Evolutionary conservation across 2,113 vertebrate species (phyloP).

Genomic region (Seriola aureovittata): DNA sequence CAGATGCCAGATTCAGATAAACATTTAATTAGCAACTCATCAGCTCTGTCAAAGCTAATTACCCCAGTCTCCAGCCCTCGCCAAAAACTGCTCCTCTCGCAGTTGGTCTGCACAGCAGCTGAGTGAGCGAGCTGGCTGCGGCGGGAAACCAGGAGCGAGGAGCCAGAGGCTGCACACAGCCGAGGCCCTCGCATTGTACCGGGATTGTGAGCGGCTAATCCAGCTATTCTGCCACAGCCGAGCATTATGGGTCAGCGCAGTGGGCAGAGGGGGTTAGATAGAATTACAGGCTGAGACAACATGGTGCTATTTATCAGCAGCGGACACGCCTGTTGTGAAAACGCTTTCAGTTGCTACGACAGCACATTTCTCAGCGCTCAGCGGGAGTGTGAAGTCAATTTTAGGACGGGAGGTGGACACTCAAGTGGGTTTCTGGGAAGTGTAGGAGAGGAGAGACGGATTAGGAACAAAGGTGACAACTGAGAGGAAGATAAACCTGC

Average conservation of each 20-base stretch:
- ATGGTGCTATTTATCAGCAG: conserved; percentile 50
- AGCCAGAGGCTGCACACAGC: conserved; percentile 23
- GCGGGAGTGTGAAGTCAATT: conserved; percentile 35
- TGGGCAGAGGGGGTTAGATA: conserved; percentile 21
- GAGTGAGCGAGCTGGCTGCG: conserved; percentile 42
- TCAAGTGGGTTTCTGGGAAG: conserved; percentile 26
- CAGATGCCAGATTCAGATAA: conserved; percentile 82
- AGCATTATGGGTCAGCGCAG: conserved; percentile 25
- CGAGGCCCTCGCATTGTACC: not conserved
- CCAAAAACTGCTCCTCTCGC: conserved; percentile 61
- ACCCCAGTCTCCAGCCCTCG: conserved; percentile 53
- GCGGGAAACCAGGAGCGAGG: not conserved
- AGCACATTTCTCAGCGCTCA: conserved; percentile 21
- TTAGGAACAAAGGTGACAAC: not conserved
- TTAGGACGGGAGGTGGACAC: conserved; percentile 15
- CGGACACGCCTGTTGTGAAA: conserved; percentile 43
- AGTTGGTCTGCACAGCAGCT: conserved; percentile 55
- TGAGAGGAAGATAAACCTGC: not conserved
- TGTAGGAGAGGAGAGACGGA: not conserved
- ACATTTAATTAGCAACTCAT: conserved; percentile 83
- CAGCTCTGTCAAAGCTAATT: conserved; percentile 80
- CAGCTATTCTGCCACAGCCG: conserved; percentile 17
- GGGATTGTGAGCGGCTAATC: conserved; percentile 41
- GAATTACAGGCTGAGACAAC: conserved; percentile 49
- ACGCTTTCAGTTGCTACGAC: conserved; percentile 28